phyloP scores from a whole-genome alignment of 2,113 vertebrate genomes.

The Oenanthe oenanthe region DNA sequence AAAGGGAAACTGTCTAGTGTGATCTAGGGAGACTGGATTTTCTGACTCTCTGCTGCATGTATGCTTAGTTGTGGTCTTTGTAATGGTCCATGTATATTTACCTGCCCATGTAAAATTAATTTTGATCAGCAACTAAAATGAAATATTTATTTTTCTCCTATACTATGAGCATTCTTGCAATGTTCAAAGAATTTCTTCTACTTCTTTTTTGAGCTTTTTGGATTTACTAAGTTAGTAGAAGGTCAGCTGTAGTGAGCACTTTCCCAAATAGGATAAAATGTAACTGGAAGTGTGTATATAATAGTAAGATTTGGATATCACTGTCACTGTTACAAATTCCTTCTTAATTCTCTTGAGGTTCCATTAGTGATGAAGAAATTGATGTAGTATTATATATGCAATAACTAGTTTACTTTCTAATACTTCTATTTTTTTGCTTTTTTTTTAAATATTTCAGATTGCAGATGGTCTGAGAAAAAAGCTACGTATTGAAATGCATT shows the following conservation, averaged over 20 bases:
- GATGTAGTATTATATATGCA: background rate
- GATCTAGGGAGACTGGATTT: background rate
- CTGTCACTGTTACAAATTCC: background rate
- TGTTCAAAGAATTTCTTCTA: background rate
- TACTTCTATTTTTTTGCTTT: background rate
- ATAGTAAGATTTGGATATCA: background rate
- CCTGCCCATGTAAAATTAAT: background rate
- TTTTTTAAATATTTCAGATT: conserved; percentile 80
- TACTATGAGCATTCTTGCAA: background rate
- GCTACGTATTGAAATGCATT: conserved; percentile 80
- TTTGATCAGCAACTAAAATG: background rate
- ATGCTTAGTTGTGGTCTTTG: background rate
- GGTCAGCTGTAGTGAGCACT: background rate
- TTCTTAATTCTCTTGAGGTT: background rate
- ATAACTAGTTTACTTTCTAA: background rate
- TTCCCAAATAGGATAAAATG: background rate
- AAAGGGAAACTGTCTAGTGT: background rate
- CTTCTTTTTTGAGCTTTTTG: background rate
- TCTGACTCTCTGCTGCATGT: background rate
- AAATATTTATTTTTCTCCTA: background rate
- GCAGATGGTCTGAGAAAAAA: conserved; percentile 78
- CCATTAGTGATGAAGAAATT: background rate
- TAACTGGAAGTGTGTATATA: background rate
- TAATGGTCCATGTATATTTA: background rate
- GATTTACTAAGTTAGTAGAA: background rate